Base-by-base conservation (phyloP, 2,797 vertebrate species). In the Decapterus maruadsi region DNA sequence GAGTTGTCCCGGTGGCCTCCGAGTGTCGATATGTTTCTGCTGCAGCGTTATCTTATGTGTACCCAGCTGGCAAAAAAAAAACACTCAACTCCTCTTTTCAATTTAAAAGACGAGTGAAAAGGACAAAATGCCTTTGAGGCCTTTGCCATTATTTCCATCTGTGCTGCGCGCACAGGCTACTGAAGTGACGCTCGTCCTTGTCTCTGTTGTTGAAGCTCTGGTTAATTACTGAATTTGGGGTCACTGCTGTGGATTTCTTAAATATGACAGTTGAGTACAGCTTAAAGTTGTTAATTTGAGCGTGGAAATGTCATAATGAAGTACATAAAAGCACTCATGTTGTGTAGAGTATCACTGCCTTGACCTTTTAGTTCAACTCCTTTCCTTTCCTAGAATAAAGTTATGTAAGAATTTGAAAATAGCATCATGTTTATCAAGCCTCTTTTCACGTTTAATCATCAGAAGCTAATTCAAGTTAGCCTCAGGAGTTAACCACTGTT, bases 31-130 rank as follows among this genome's bases (percentile, higher is more conserved):
- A 60, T 66, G 70, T 61, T 70, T 68, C 77, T 38, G 13, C 69
- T n/a, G 43, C 62, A 34, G 48, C 0, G 42, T 75, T 81, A 83
- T 84, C 77, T 68, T 55, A 19, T 61, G 64, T 60, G 55, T 64
- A 72, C 78, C 77, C 84, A 81, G 75, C 75, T 80, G 85, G 48
- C n/a, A 51, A 56, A 70, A 65, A 67, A 58, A 36, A 36, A 34
- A 34, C 16, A 56, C 19, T 63, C 12, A 26, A 75, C 45, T 77
- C 11, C 2, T 60, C 64, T 58, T 72, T 81, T 68, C 20, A 53
- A 60, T 76, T 60, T 75, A 12, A 82, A 72, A 59, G 50, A 54
- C 13, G 10, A 66, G 20, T 4, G 26, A 75, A 75, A 77, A 64
- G 74, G 67, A 77, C 55, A 22, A 73, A 77, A 70, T 40, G 65